These are phyloP conservation scores for Solea solea DNA, from an alignment of 2,113 vertebrate genomes.

Conservation along the genomic window DNA sequence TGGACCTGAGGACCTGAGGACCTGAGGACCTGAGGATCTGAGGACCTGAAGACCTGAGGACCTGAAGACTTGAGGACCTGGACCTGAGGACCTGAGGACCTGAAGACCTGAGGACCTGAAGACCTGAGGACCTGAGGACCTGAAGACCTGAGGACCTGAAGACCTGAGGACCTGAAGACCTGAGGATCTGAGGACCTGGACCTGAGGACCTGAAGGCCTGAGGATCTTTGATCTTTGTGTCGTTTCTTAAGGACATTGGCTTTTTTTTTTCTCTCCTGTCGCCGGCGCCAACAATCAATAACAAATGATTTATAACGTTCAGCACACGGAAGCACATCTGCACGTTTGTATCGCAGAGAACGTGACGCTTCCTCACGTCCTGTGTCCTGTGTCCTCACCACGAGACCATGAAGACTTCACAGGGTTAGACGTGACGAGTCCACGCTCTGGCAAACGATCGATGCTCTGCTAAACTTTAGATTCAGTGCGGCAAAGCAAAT, in stretches of 20 bases:
- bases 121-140: too few species aligned
- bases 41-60: too few species aligned
- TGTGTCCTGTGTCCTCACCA: background rate
- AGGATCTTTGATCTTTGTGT: conserved; percentile 48
- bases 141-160: too few species aligned
- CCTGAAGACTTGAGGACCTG: too few species aligned
- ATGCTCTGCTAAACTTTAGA: conserved; percentile 72
- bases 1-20: too few species aligned
- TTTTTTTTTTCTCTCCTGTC: conserved; percentile 17
- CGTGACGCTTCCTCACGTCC: conserved; percentile 41
- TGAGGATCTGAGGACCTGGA: background rate
- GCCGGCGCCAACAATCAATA: conserved; percentile 42
- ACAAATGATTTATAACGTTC: conserved; percentile 55
- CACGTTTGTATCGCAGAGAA: conserved; percentile 17
- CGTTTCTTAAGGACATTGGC: conserved; percentile 22
- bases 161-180: too few species aligned
- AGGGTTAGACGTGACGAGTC: conserved; percentile 57
- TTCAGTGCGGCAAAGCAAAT: conserved; percentile 73
- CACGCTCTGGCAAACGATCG: conserved; percentile 65
- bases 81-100: too few species aligned
- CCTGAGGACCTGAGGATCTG: too few species aligned
- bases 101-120: too few species aligned
- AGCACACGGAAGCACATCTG: conserved; percentile 8
- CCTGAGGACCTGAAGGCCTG: conserved; percentile 19
- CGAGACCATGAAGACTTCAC: conserved; percentile 50